Evolutionary conservation across 2,797 vertebrate genomes (phyloP).

Genomic region (Pseudochaenichthys georgianus): DNA sequence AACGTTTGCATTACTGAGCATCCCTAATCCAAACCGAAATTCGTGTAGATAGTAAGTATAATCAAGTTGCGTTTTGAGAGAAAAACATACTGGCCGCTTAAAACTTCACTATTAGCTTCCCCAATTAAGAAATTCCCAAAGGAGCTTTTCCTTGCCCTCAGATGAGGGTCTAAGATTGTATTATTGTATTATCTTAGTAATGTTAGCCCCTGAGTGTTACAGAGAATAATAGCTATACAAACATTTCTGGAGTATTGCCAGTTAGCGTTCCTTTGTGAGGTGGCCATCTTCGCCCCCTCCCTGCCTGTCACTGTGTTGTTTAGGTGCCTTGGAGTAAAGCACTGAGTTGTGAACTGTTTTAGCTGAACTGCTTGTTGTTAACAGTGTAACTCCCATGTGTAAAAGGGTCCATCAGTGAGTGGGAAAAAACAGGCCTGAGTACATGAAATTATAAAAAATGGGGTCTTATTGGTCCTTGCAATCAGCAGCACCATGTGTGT

Average conservation of each 20-base stretch:
- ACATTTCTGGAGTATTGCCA: conserved; percentile 10
- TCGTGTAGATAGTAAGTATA: neutral
- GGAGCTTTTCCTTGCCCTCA: neutral
- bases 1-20: neutral
- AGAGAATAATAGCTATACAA: neutral
- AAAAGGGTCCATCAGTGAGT: conserved; percentile 22
- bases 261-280: conserved; percentile 1
- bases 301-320: conserved; percentile 4
- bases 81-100: neutral
- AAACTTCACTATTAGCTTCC: neutral
- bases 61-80: neutral
- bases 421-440: conserved; percentile 24
- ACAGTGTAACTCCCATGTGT: conserved; percentile 43
- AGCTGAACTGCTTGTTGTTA: conserved; percentile 45
- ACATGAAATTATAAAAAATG: conserved; percentile 21
- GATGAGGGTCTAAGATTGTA: conserved; percentile 12
- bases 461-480: conserved; percentile 24
- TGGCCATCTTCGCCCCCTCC: neutral
- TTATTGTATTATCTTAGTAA: conserved; percentile 31
- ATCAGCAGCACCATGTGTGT: neutral
- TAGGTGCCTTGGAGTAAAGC: conserved; percentile 25
- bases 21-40: neutral
- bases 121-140: conserved; percentile 11
- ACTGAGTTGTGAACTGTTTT: conserved; percentile 39
- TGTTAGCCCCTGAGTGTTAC: conserved; percentile 1